Evolutionary conservation across 1,140 invertebrate species (phyloP).

Genomic region (Agrypnia vestita): DNA sequence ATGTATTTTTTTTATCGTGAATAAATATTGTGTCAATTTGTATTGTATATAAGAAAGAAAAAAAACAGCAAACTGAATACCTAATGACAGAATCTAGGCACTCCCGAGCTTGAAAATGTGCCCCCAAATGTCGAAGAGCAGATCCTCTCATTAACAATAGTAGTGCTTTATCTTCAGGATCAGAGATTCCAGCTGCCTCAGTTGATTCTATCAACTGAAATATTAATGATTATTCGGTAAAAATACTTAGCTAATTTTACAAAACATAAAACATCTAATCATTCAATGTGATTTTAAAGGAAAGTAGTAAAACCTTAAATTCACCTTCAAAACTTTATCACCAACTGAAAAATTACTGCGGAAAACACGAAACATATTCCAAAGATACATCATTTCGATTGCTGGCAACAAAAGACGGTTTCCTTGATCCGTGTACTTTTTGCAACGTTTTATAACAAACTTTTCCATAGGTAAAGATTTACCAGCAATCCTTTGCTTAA

Average conservation of each 20-base stretch:
- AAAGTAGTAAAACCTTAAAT: not conserved
- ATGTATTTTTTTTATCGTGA: too few relatives aligned
- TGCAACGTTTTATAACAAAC: conserved; percentile 90
- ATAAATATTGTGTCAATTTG: too few relatives aligned
- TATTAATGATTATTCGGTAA: not conserved
- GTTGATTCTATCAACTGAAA: conserved; percentile 47
- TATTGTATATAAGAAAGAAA: too few relatives aligned
- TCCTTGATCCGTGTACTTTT: conserved; percentile 84
- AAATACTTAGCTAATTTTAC: not conserved
- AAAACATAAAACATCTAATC: not conserved
- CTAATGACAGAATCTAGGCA: conserved; percentile 54
- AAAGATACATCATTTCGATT: conserved; percentile 92
- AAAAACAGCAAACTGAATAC: not conserved
- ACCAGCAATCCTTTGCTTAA: conserved; percentile 93
- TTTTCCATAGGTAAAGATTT: conserved; percentile 98
- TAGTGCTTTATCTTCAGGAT: conserved; percentile 85
- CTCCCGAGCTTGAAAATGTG: conserved; percentile 44
- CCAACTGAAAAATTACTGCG: conserved; percentile 81
- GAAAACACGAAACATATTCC: conserved; percentile 93
- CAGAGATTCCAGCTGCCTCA: conserved; percentile 57
- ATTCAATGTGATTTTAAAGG: not conserved
- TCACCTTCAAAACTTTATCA: conserved; percentile 79
- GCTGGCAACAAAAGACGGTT: conserved; percentile 85
- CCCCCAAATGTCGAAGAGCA: conserved; percentile 52
- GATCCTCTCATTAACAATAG: conserved; percentile 83